Percentiles rank a stretch among this genome's conserved stretches.
These are phyloP conservation scores for Dicyrtomina minuta DNA, from an alignment of 2,888 invertebrate species.

Conservation along the genomic window DNA sequence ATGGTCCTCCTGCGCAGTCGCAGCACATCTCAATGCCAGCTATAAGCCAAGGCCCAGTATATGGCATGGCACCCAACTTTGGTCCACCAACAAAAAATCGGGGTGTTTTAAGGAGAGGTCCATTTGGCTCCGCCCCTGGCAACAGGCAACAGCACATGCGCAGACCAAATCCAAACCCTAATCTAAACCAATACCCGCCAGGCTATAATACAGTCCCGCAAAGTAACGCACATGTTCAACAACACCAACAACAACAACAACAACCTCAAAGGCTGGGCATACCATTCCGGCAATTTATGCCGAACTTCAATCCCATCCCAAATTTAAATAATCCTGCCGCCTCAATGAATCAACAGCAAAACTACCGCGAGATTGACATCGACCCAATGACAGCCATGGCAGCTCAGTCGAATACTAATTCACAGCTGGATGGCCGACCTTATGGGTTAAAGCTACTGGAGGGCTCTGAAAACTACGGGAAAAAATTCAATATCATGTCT, in stretches of 20 bases:
- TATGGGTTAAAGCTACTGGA: conserved; percentile 47
- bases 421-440: conserved; percentile 20
- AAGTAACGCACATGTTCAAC: background rate
- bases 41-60: background rate
- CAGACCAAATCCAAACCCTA: background rate
- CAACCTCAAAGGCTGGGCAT: background rate
- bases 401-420: background rate
- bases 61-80: background rate
- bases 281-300: conserved; percentile 13
- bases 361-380: background rate
- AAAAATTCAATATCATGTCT: conserved; percentile 35
- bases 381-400: conserved; percentile 7
- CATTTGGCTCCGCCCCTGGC: background rate
- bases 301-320: conserved; percentile 11
- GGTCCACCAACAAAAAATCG: background rate
- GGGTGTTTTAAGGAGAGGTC: background rate
- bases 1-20: too few relatives aligned
- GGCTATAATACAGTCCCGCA: background rate
- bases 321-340: too few relatives aligned
- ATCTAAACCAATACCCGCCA: background rate
- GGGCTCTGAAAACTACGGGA: conserved; percentile 48
- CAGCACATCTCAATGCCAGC: background rate
- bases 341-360: background rate
- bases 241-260: background rate
- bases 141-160: background rate